Conservation (phyloP, 2,888 invertebrate species). For the Amorpha juglandis region DNA sequence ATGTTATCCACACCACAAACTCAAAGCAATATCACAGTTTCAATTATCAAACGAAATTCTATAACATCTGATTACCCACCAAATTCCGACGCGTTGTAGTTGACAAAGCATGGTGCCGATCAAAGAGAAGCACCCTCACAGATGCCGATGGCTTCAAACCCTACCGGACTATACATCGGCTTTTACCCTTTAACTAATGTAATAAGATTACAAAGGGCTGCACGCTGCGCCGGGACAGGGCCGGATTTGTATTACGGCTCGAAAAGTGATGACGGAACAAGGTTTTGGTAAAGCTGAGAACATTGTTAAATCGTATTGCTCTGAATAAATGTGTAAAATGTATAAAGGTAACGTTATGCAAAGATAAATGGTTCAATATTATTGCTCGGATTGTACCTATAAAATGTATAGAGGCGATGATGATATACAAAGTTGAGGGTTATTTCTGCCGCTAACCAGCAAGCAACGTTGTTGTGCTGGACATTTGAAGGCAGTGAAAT, state of each 20-base stretch:
- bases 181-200: constrained; percentile 78
- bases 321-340: background rate
- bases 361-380: background rate
- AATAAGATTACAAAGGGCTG: constrained; percentile 80
- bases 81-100: constrained; percentile 32
- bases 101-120: constrained; percentile 42
- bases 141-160: constrained; percentile 55
- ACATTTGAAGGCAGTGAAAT: too few species aligned
- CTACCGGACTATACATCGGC: constrained; percentile 68
- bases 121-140: constrained; percentile 49
- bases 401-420: too few species aligned
- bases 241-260: constrained; percentile 42
- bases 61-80: constrained; percentile 25
- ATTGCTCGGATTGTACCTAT: background rate
- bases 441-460: too few species aligned
- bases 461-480: too few species aligned
- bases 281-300: constrained; percentile 14
- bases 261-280: background rate
- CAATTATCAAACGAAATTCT: constrained; percentile 18
- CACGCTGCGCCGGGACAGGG: constrained; percentile 55
- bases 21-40: background rate
- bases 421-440: too few species aligned
- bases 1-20: background rate
- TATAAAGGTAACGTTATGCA: too few species aligned
- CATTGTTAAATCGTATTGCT: background rate